These are phyloP conservation scores for Ophioninae sp. DNA, from an alignment of 2,888 invertebrate species.

Conservation along the genomic window DNA sequence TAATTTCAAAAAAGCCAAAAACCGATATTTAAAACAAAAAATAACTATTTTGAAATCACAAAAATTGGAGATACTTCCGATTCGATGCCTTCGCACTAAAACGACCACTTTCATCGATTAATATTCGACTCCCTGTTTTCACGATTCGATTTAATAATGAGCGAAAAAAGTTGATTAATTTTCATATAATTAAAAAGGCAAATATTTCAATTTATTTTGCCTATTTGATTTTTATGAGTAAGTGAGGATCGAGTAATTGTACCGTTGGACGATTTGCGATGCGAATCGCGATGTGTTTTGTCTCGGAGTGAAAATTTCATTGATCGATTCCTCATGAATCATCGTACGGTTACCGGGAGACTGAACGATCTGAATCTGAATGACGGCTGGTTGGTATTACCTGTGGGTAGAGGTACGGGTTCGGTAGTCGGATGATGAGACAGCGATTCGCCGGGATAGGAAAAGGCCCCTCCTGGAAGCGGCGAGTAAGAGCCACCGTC, in stretches of 20 bases:
- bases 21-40: no score
- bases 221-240: not conserved
- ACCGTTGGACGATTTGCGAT: slow-evolving; percentile 6
- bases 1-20: no score
- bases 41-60: no score
- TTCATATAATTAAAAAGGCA: no score
- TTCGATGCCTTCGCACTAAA: no score
- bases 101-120: no score
- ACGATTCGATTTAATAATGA: no score
- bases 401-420: slow-evolving; percentile 78
- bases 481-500: slow-evolving; percentile 79
- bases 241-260: not conserved
- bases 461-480: slow-evolving; percentile 79
- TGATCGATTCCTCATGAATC: slow-evolving; percentile 48
- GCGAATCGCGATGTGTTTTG: not conserved
- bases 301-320: slow-evolving; percentile 17
- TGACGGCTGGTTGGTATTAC: slow-evolving; percentile 64
- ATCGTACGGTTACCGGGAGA: slow-evolving; percentile 27
- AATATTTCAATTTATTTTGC: no score
- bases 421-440: slow-evolving; percentile 80
- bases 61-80: no score
- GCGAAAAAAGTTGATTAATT: no score
- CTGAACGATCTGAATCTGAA: slow-evolving; percentile 40
- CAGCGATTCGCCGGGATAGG: slow-evolving; percentile 79
- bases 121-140: no score